A percentile compares a stretch with the other conserved stretches of the same genome.
phyloP scores from a whole-genome alignment of 2,797 vertebrate genomes.

The Ctenosaura bakeri region DNA sequence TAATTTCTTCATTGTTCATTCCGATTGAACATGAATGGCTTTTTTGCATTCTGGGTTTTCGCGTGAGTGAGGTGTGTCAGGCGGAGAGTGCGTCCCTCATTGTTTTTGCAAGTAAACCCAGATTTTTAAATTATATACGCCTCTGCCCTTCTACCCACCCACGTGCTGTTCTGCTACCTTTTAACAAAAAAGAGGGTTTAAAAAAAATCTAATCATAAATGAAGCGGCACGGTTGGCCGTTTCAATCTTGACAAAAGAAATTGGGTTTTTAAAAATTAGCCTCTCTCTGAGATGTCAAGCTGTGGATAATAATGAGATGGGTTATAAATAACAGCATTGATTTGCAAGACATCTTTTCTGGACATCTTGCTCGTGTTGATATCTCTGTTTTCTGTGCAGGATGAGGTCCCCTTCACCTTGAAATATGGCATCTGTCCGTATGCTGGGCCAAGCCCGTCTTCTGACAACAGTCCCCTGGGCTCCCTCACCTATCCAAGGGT shows the following conservation, averaged over 20 bases:
- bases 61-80: conserved; percentile 24
- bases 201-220: conserved; percentile 51
- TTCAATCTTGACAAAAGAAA: conserved; percentile 69
- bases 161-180: not conserved
- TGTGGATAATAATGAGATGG: conserved; percentile 79
- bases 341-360: conserved; percentile 74
- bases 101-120: conserved; percentile 51
- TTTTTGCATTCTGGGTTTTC: conserved; percentile 30
- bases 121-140: conserved; percentile 22
- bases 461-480: too few species aligned
- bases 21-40: conserved; percentile 45
- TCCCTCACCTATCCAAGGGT: too few species aligned
- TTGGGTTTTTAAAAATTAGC: conserved; percentile 75
- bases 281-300: conserved; percentile 76
- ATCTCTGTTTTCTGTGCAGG: conserved; percentile 36
- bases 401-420: conserved; percentile 39
- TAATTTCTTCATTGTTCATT: conserved; percentile 68
- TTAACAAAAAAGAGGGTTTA: not conserved
- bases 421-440: not conserved
- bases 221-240: conserved; percentile 64
- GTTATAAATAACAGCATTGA: conserved; percentile 83
- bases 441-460: too few species aligned
- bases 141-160: conserved; percentile 23
- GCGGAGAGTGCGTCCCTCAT: conserved; percentile 24
- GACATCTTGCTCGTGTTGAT: conserved; percentile 66